Percentiles rank a stretch among this genome's conserved stretches.
phyloP scores from a whole-genome alignment of 2,113 vertebrate genomes.

The Nothobranchius furzeri region DNA sequence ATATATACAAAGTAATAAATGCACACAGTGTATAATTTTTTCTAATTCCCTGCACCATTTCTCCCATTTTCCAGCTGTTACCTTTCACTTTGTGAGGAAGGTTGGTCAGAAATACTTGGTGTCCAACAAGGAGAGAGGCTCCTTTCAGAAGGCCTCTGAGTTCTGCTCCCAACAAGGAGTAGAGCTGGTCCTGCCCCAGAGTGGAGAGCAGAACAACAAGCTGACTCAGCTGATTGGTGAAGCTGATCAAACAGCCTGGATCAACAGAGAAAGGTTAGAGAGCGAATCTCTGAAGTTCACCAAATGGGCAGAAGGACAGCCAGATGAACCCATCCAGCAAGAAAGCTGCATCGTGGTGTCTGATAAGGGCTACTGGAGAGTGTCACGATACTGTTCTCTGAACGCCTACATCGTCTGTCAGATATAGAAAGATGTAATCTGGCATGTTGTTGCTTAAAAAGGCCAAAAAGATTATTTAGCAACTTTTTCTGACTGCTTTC shows the following conservation, averaged over 20 bases:
- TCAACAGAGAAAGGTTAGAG: conserved; percentile 23
- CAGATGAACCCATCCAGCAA: conserved; percentile 15
- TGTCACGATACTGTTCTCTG: conserved; percentile 20
- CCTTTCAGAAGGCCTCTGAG: conserved; percentile 18
- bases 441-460: too few species aligned
- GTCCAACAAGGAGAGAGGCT: conserved; percentile 32
- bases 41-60: background rate
- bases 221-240: conserved; percentile 22
- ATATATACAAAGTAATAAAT: background rate
- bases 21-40: background rate
- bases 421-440: background rate
- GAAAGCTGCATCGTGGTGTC: conserved; percentile 39
- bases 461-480: too few species aligned
- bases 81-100: conserved; percentile 19
- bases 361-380: conserved; percentile 18
- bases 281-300: conserved; percentile 38
- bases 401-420: conserved; percentile 43
- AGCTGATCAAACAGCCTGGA: conserved; percentile 21
- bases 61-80: conserved; percentile 14
- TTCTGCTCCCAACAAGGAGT: conserved; percentile 33
- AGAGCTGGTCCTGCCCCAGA: conserved; percentile 42
- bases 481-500: too few species aligned
- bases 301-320: conserved; percentile 41
- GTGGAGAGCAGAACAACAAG: conserved; percentile 24
- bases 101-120: conserved; percentile 1